Evolutionary conservation across 2,113 vertebrate genomes (phyloP).

Genomic region (Dolichallabes microphthalmus): DNA sequence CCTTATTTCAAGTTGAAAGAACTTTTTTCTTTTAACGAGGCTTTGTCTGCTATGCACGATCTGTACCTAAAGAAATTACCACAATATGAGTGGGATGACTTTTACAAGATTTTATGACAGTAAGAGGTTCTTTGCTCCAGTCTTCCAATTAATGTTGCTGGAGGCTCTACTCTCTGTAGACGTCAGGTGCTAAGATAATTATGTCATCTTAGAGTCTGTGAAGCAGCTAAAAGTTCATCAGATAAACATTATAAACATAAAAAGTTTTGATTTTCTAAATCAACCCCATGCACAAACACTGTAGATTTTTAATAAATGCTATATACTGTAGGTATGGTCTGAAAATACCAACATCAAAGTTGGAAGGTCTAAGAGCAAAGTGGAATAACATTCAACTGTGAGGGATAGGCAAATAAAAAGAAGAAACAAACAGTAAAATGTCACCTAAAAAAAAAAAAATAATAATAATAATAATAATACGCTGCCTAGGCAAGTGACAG

Average conservation of each 20-base stretch:
- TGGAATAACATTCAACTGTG: not conserved
- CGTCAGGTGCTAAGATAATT: not conserved
- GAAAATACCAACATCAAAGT: too few relatives aligned
- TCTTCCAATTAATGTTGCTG: slow-evolving; percentile 13
- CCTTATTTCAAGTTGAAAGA: not conserved
- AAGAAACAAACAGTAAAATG: not conserved
- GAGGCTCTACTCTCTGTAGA: not conserved
- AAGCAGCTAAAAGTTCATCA: not conserved
- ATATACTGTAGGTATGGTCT: not conserved
- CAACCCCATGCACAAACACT: not conserved
- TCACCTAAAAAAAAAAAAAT: not conserved
- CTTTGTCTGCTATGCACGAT: not conserved
- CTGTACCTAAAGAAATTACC: slow-evolving; percentile 14
- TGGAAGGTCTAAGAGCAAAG: not conserved
- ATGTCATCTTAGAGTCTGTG: not conserved
- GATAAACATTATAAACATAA: not conserved
- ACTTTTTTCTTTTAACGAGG: slow-evolving; percentile 21
- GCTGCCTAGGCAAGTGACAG: not conserved
- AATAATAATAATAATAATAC: not conserved
- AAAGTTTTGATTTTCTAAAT: too few relatives aligned
- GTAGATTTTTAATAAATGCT: not conserved
- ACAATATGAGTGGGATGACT: not conserved
- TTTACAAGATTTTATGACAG: slow-evolving; percentile 1
- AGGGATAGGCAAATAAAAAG: not conserved
- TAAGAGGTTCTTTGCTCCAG: not conserved